phyloP scores from a whole-genome alignment of 1,140 invertebrate species.

The Schlechtendalia chinensis region DNA sequence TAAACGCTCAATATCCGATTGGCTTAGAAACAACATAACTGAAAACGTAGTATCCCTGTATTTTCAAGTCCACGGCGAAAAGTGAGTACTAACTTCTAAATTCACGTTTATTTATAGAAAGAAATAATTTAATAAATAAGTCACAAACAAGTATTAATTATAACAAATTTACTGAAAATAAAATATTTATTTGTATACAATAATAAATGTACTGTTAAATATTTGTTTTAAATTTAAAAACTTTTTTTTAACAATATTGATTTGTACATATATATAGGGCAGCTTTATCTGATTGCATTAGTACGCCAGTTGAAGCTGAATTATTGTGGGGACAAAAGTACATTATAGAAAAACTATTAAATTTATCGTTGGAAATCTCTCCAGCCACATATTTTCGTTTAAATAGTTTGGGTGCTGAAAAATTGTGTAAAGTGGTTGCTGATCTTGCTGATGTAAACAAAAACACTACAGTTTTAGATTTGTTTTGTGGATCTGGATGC shows the following conservation, averaged over 20 bases:
- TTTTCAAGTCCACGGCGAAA: constrained; percentile 56
- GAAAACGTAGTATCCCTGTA: constrained; percentile 62
- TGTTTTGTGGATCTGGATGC: constrained; percentile 97
- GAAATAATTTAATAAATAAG: neutral
- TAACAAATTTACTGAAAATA: too few species aligned
- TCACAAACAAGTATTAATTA: neutral
- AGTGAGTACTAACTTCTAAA: constrained; percentile 51
- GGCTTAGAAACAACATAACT: constrained; percentile 51
- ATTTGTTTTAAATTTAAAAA: too few species aligned
- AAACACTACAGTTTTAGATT: constrained; percentile 80
- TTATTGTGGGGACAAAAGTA: constrained; percentile 57
- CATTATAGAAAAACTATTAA: constrained; percentile 63
- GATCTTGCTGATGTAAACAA: constrained; percentile 67
- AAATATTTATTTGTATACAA: too few species aligned
- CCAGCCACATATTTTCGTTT: constrained; percentile 90
- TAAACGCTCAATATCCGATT: constrained; percentile 54
- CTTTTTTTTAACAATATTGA: too few species aligned
- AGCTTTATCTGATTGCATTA: constrained; percentile 8
- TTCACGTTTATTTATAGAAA: neutral
- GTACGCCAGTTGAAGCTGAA: constrained; percentile 52
- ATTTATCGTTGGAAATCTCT: constrained; percentile 82
- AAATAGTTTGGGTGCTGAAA: constrained; percentile 82
- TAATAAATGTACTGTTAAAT: too few species aligned
- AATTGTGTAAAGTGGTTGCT: constrained; percentile 80
- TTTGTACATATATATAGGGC: too few species aligned